These are phyloP conservation scores for Daboia siamensis DNA, from an alignment of 2,113 vertebrate species.

Conservation along the genomic window DNA sequence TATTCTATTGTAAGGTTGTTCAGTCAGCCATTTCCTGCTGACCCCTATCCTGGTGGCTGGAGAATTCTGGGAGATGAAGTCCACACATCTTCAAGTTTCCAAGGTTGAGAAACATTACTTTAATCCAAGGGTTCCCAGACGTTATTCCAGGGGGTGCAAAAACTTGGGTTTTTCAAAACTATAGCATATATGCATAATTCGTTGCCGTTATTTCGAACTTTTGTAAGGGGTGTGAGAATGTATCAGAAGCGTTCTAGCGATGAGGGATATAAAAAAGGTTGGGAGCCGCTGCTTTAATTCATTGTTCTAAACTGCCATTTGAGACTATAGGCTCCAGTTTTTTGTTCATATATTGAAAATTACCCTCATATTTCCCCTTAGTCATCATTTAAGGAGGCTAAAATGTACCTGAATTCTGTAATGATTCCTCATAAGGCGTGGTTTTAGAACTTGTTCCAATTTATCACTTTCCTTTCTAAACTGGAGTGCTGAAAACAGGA, in stretches of 20 bases:
- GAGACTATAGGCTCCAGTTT: not conserved
- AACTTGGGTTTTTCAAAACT: too few relatives aligned
- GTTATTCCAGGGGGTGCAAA: too few relatives aligned
- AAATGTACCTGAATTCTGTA: not conserved
- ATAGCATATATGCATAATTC: too few relatives aligned
- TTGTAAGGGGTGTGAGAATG: too few relatives aligned
- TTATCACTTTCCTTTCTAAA: not conserved
- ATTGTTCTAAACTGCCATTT: not conserved
- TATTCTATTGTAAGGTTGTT: too few relatives aligned
- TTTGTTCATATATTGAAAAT: not conserved
- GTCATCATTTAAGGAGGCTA: not conserved
- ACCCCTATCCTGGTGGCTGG: too few relatives aligned
- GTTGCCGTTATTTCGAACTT: too few relatives aligned
- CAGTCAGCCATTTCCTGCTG: too few relatives aligned
- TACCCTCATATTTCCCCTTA: not conserved
- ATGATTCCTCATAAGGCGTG: not conserved
- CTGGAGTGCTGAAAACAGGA: not conserved
- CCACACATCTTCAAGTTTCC: not conserved
- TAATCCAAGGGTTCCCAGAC: too few relatives aligned
- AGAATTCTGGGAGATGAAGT: not conserved
- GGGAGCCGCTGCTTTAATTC: not conserved
- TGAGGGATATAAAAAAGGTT: too few relatives aligned
- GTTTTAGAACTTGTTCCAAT: not conserved
- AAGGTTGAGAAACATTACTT: not conserved
- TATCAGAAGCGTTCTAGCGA: too few relatives aligned